Conservation (phyloP, 1,140 invertebrate genomes). For the Battus philenor region DNA sequence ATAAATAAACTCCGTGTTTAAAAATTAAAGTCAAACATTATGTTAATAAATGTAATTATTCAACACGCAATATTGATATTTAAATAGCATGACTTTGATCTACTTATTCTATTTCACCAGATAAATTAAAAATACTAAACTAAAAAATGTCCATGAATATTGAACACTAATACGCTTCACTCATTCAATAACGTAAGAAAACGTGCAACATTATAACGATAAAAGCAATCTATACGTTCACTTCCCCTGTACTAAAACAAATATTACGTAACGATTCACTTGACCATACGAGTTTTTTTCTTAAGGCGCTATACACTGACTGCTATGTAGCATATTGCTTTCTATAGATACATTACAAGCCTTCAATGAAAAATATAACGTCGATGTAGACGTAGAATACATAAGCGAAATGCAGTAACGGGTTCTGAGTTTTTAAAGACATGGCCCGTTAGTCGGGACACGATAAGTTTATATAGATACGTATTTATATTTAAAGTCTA, state of each 20-base stretch:
- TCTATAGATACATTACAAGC: not conserved
- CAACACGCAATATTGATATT: no score
- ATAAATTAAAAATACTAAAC: no score
- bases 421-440: conserved; percentile 14
- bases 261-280: conserved; percentile 6
- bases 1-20: no score
- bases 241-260: conserved; percentile 15
- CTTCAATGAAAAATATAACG: not conserved
- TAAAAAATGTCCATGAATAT: no score
- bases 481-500: conserved; percentile 5
- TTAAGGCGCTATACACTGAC: conserved; percentile 1
- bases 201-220: not conserved
- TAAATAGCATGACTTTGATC: no score
- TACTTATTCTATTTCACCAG: no score
- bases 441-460: conserved; percentile 7
- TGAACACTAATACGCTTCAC: no score
- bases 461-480: conserved; percentile 7
- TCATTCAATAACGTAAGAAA: conserved; percentile 10
- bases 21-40: no score
- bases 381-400: not conserved
- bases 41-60: no score
- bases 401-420: not conserved
- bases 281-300: conserved; percentile 6
- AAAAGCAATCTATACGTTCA: conserved; percentile 13
- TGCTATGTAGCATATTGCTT: not conserved